Conservation (phyloP, 2,113 vertebrate species). For the Sigmodon hispidus region DNA sequence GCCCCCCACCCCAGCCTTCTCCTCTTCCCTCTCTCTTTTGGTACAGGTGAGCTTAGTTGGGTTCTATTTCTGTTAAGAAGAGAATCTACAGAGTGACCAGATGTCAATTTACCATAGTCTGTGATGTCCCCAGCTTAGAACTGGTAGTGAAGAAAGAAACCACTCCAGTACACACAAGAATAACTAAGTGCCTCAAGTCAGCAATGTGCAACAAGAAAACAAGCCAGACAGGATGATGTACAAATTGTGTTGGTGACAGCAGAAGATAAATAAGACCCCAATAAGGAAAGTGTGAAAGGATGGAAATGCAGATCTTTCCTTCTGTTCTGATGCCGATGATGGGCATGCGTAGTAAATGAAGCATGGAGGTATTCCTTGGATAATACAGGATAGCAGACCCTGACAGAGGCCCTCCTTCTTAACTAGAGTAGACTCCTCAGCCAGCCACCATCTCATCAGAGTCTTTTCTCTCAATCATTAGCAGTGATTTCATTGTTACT, state of each 20-base stretch:
- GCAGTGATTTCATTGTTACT: background rate
- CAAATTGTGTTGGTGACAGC: background rate
- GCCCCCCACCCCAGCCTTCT: too few species aligned
- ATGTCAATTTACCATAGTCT: background rate
- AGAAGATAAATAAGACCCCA: background rate
- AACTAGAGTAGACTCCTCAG: background rate
- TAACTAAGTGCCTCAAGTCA: background rate
- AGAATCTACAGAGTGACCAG: background rate
- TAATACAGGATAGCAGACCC: background rate
- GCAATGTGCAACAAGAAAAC: background rate
- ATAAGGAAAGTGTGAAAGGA: background rate
- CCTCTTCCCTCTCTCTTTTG: background rate
- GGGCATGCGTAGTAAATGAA: background rate
- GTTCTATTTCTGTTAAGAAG: background rate
- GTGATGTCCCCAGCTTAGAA: background rate
- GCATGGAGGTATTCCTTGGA: background rate
- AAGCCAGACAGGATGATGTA: background rate
- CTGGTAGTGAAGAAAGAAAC: background rate
- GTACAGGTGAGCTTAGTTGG: rapidly evolving
- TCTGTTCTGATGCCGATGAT: background rate
- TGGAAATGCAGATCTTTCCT: background rate
- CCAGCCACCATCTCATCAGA: background rate
- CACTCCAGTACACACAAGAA: background rate
- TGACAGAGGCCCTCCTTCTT: background rate
- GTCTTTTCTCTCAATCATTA: background rate